These are phyloP conservation scores for Solea solea DNA, from an alignment of 2,113 vertebrate genomes.

Conservation along the genomic window DNA sequence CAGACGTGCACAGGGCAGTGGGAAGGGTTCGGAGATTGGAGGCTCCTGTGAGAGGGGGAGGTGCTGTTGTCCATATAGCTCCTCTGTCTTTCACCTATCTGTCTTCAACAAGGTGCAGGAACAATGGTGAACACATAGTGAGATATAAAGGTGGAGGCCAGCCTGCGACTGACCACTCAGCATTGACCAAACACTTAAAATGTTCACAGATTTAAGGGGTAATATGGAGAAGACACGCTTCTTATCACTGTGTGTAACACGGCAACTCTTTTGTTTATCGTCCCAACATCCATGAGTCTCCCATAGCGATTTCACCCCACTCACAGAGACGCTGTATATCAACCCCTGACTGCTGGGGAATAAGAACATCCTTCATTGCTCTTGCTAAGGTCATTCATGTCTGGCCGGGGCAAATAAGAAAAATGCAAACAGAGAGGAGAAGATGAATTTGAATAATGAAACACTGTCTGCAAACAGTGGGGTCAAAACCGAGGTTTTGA, in stretches of 20 bases:
- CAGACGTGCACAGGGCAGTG: conserved; percentile 32
- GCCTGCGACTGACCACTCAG: not conserved
- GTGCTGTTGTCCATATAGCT: not conserved
- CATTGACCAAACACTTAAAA: conserved; percentile 9
- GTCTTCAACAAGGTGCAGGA: conserved; percentile 5
- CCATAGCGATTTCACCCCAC: not conserved
- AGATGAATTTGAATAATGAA: not conserved
- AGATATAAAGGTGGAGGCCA: conserved; percentile 15
- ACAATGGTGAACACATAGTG: conserved; percentile 9
- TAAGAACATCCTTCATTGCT: not conserved
- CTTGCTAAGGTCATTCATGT: conserved; percentile 27
- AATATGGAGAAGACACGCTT: not conserved
- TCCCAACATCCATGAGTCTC: not conserved
- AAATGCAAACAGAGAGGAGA: not conserved
- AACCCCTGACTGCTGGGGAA: not conserved
- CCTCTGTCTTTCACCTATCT: conserved; percentile 6
- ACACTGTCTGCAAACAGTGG: not conserved
- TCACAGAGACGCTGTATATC: not conserved
- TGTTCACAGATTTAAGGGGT: not conserved
- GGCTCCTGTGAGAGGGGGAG: not conserved
- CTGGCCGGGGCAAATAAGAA: not conserved
- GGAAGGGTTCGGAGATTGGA: not conserved
- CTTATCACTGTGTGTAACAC: not conserved
- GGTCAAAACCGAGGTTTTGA: not conserved
- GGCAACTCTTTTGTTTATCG: not conserved